Evolutionary conservation across 2,888 invertebrate species (phyloP), one percentile per base, ranked within the genome.

Genomic region (Gnatocerus cornutus): DNA sequence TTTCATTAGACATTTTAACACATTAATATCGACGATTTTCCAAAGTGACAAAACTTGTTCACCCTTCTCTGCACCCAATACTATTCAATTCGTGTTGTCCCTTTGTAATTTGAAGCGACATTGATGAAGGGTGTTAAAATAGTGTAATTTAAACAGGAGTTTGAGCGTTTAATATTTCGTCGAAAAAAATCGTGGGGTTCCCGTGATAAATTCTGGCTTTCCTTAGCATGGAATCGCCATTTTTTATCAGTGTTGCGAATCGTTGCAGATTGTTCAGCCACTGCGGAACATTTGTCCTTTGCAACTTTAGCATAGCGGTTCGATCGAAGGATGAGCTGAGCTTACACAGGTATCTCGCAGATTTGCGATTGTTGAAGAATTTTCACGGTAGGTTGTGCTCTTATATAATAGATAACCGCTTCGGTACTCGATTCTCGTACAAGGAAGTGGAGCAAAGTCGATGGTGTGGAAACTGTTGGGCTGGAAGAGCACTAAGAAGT

Each of bases 371-470:
- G 13, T n/a, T 46, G 46, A 16, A 46, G 13, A 16, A 16, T 46
- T 41, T 41, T 41, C 41, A 41, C 39, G 29, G 29, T 29, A 29
- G 29, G 29, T 16, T 41, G 29, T 16, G 30, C 41, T 45, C 27
- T 29, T 45, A 43, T 41, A 14, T 43, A 21, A 56, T 56, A 41
- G 41, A 56, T 56, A 10, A 27, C 21, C 16, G 39, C 53, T 0
- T 16, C 16, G 8, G 13, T 12, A 29, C 10, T 33, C 13, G 29
- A 1, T 8, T 7, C 52, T 33, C 30, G 52, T 29, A 52, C 14
- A 37, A 53, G 53, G 45, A 59, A 59, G 41, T 59, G 29, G 43
- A 59, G 45, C n/a, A 16, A 29, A 30, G 13, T 59, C 59, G 59
- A 46, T 59, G 30, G 14, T 9, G 45, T 30, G 30, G 14, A 41